Evolutionary conservation across 1,140 invertebrate species (phyloP), one percentile per base, ranked within the genome.

Genomic region (Gonioctena quinquepunctata): DNA sequence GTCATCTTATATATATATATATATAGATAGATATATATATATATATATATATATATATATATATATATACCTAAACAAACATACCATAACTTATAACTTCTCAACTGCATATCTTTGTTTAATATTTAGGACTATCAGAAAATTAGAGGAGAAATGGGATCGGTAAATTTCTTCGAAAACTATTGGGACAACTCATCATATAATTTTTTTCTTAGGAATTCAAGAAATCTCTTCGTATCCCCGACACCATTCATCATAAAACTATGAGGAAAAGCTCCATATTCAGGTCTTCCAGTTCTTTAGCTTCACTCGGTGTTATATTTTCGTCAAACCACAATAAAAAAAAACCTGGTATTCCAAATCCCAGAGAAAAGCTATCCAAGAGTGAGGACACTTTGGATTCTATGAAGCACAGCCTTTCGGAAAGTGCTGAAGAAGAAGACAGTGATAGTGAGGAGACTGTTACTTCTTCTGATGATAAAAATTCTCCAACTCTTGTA

Each of bases 201-300:
- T 18, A 54, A 25, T 16, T 60, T 62, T 48, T n/a, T 16, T 62
- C n/a, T 5, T 66, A 90, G 89, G 88, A 89, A 76, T 90, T 90
- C 80, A 86, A 87, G 74, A 85, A 87, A 72, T 84, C 86, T 21
- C 75, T 90, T 59, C 81, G 82, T 16, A 83, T 86, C 4, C 84
- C 88, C 0, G 87, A 88, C 67, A 85, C 86, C 28, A 80, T 84
- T 16, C 72, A 52, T n/a, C 54, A 75, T 74, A 84, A 26, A 84
- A 83, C 69, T 69, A 75, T 28, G 78, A 84, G 63, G 63, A 86
- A 69, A 76, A 84, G 75, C 70, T 86, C 85, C 80, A 81, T 86
- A 22, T 85, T 86, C 72, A 81, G 83, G 57, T 82, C 84, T 56
- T 78, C 83, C 13, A 80, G 84, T 60, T 90, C 89, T 1, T 76